These are phyloP conservation scores for Diarsia dahlii DNA, from an alignment of 2,888 invertebrate species.

Conservation along the genomic window DNA sequence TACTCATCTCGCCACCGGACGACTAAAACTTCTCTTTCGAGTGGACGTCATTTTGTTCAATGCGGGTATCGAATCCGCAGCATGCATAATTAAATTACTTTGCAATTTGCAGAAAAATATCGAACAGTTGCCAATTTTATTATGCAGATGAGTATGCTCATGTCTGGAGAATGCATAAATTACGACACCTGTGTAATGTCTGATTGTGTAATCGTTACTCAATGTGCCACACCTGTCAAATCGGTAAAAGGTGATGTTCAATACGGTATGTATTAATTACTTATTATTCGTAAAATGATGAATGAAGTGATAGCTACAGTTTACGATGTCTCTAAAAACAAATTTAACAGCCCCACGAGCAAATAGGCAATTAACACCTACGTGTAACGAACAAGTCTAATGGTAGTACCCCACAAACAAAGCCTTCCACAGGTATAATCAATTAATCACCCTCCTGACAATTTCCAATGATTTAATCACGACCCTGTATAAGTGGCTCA, in stretches of 20 bases:
- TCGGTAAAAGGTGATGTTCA: no score
- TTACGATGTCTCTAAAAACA: no score
- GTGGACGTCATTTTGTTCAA: background rate
- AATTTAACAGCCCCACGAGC: no score
- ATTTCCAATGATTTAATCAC: background rate
- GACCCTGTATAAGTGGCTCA: background rate
- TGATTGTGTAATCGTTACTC: background rate
- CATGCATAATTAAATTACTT: background rate
- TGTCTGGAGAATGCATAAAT: background rate
- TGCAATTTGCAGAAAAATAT: background rate
- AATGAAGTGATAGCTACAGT: no score
- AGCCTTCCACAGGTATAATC: background rate
- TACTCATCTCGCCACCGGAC: no score
- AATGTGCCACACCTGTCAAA: background rate
- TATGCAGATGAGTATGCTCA: background rate
- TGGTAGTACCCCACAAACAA: no score
- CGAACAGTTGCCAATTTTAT: conserved; percentile 15
- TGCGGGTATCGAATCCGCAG: no score
- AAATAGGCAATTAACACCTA: no score
- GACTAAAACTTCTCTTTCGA: no score
- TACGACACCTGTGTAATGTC: conserved; percentile 8
- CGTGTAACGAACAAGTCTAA: no score
- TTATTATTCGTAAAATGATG: no score
- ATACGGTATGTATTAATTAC: no score
- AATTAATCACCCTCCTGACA: background rate